Evolutionary conservation across 2,797 vertebrate species (phyloP), one percentile per base, ranked within the genome.

Genomic region (Chelidonichthys spinosus): DNA sequence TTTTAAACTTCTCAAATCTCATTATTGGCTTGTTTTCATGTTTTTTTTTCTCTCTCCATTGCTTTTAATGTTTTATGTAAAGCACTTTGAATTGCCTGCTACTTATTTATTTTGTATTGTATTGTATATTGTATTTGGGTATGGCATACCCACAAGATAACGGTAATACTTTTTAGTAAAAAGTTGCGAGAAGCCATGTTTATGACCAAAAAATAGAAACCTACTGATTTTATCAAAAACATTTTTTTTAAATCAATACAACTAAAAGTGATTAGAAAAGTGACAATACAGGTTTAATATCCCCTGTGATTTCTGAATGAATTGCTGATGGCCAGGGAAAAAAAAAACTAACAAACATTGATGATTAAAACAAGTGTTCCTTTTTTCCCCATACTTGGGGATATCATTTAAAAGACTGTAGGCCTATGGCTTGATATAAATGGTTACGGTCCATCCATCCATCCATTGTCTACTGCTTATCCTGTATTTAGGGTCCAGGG

Each of bases 231-330:
- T 69, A 44, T 74, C 53, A 42, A 77, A n/a, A n/a, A n/a, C n/a
- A 44, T 76, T 46, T 54, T 76, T 79, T 69, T 67, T n/a, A 83
- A 86, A 85, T 85, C 90, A 79, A 86, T 88, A 71, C 10, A 65
- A 39, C 64, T 72, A 78, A 88, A 84, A 75, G 52, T 65, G 61
- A 85, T 86, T 90, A 82, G 77, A 62, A 79, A 87, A 87, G 76
- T 81, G 66, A 70, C 69, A 71, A 72, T 58, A 83, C 43, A 75
- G 74, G 50, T 61, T 71, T n/a, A 50, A 61, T 46, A 72, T 86
- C 76, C 65, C 65, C 46, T 82, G 78, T 76, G 76, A 39, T 67
- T 69, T 65, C 36, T 59, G 42, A 53, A 82, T 64, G 68, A 84
- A 81, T 81, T 79, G 59, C 67, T 77, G 73, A 81, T 66, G 32